Evolutionary conservation across 2,113 vertebrate genomes (phyloP), one percentile per base, ranked within the genome.

Genomic region (Chrysochloris asiatica): DNA sequence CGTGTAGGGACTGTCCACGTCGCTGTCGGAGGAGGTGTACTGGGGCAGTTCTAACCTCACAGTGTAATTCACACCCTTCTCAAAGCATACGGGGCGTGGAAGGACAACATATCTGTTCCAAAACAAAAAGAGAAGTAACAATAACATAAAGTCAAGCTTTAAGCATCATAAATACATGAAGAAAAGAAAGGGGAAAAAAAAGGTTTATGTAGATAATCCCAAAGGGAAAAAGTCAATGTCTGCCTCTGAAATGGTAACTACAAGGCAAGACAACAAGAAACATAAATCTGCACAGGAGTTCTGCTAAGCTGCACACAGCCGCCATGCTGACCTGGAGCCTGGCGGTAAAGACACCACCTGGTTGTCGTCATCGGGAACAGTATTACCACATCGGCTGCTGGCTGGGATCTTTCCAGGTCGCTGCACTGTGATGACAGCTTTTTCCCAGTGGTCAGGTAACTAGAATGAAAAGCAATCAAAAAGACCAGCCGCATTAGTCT

Each of bases 361-460:
- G 96, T 99, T 98, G 96, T 99, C 99, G 6, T 99, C 99, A 72
- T 99, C 98, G 0, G 99, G 99, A 90, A 99, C 97, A 0, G 99
- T 99, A 96, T 99, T 99, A 65, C 98, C 98, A 96, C 99, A 99
- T 45, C 98, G 98, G 95, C 98, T 99, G 88, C 99, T 98, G 0
- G 98, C 95, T 90, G 95, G 97, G 97, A 99, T 99, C 95, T 96
- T 98, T 73, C 98, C 98, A 3, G 99, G 99, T 56, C 99, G 98
- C 0, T 98, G 98, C 81, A 99, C 96, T 0, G 90, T 99, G 97
- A 99, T 97, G 93, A 99, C 96, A 91, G 99, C 99, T 96, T 99
- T 99, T 95, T 99, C 99, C 99, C 99, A 99, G 92, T 98, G 98
- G 94, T 99, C 99, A 0, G 99, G 99, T 80, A 99, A 96, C 99